These are phyloP conservation scores for Adrianichthys oophorus DNA, from an alignment of 2,797 vertebrate species.

Conservation along the genomic window DNA sequence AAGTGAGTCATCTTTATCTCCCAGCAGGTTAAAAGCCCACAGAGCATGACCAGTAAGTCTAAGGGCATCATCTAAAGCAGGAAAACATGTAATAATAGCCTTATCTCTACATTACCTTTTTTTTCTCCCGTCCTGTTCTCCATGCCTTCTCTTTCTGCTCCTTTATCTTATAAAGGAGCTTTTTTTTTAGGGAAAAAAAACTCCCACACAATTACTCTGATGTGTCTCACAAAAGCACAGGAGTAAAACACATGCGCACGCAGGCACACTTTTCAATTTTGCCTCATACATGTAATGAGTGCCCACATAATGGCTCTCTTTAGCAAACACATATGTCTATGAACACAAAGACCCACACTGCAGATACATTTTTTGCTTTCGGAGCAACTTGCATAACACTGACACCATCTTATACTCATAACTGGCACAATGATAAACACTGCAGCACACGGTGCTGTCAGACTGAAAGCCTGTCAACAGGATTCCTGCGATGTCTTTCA, in stretches of 20 bases:
- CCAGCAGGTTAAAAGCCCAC: constrained; percentile 30
- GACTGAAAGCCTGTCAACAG: constrained; percentile 51
- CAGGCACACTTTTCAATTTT: constrained; percentile 17
- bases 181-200: constrained; percentile 46
- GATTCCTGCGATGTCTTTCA: constrained; percentile 46
- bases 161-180: constrained; percentile 56
- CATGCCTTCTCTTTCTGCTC: constrained; percentile 30
- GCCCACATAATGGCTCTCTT: constrained; percentile 14
- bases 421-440: constrained; percentile 29
- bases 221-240: constrained; percentile 43
- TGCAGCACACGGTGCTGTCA: constrained; percentile 21
- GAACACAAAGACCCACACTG: constrained; percentile 15
- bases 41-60: constrained; percentile 22
- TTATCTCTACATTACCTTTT: constrained; percentile 8
- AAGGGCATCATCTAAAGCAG: constrained; percentile 36
- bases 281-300: constrained; percentile 40
- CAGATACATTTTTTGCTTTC: constrained; percentile 27
- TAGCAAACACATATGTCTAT: constrained; percentile 1
- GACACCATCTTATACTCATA: constrained; percentile 39
- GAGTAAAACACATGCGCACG: constrained; percentile 8
- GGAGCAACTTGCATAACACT: constrained; percentile 30
- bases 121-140: background rate
- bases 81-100: constrained; percentile 1
- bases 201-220: constrained; percentile 54
- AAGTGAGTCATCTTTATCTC: constrained; percentile 45